Evolutionary conservation across 1,140 invertebrate species (phyloP), one percentile per base, ranked within the genome.

Genomic region (Diprion similis): DNA sequence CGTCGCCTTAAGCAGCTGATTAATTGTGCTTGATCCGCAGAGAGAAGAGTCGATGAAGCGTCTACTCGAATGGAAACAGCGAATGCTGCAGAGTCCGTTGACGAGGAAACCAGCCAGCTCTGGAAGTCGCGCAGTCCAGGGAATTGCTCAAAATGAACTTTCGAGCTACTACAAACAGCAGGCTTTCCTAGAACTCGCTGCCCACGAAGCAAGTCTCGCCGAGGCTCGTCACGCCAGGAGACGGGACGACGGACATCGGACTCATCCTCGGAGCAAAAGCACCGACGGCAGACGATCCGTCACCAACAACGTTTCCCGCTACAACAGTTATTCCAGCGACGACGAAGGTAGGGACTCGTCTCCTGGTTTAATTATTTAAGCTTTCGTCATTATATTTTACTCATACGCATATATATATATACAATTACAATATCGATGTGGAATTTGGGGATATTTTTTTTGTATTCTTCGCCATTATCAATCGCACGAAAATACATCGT

Each of bases 1-100:
- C 24, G 2, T 1, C 24, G 24, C 6, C 24, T 37, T 37, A n/a
- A n/a, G n/a, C n/a, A n/a, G n/a, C 24, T 37, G 24, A 37, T 37
- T 6, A 6, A 37, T 37, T 37, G 24, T 3, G 1, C 24, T 37
- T 37, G 24, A 37, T 59, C 82, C 80, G 8, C 83, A 94, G 92
- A 90, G 95, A 45, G 95, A 97, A 89, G 95, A 97, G 86, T 96
- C 95, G 8, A 96, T 97, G 95, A 96, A 95, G 87, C 90, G 96
- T 13, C 85, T 97, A 73, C 86, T 97, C 11, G 95, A 97, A 87
- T 97, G 96, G 96, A 97, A 97, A 84, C 95, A 97, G 86, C 90
- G 95, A 80, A 97, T 97, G 96, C 87, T 97, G 75, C 95, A 96
- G 83, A 95, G 94, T 18, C 95, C 96, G 13, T 84, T 97, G 71